A percentile compares a stretch with the other conserved stretches of the same genome.
Conservation (phyloP, 2,113 vertebrate species). For the Eonycteris spelaea region DNA sequence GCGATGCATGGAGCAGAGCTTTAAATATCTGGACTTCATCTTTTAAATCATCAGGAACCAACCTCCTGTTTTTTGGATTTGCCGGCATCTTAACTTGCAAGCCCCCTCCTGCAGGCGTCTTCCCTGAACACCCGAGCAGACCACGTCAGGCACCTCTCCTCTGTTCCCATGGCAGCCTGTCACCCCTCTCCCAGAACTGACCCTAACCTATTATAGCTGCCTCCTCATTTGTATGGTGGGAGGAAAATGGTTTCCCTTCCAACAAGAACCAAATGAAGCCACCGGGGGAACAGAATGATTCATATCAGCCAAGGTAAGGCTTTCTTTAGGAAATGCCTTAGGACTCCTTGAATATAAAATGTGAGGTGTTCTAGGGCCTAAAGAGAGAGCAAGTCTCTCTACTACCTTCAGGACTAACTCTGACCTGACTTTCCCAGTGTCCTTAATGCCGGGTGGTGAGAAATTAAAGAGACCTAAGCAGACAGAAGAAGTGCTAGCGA, state of each 20-base stretch:
- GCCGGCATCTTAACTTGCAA: background rate
- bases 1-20: background rate
- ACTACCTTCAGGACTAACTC: background rate
- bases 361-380: background rate
- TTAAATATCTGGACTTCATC: background rate
- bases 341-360: background rate
- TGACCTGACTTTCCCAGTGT: background rate
- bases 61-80: background rate
- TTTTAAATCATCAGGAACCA: background rate
- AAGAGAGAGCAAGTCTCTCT: background rate
- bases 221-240: background rate
- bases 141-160: background rate
- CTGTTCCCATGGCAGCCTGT: fast-evolving
- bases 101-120: background rate
- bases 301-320: background rate
- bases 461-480: background rate
- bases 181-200: background rate
- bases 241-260: background rate
- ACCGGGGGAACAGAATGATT: background rate
- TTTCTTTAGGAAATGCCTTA: background rate
- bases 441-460: background rate
- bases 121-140: background rate
- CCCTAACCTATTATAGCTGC: background rate
- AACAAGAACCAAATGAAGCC: background rate
- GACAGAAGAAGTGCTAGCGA: background rate